Evolutionary conservation across 2,888 invertebrate species (phyloP).

Genomic region (Chorisops tibialis): DNA sequence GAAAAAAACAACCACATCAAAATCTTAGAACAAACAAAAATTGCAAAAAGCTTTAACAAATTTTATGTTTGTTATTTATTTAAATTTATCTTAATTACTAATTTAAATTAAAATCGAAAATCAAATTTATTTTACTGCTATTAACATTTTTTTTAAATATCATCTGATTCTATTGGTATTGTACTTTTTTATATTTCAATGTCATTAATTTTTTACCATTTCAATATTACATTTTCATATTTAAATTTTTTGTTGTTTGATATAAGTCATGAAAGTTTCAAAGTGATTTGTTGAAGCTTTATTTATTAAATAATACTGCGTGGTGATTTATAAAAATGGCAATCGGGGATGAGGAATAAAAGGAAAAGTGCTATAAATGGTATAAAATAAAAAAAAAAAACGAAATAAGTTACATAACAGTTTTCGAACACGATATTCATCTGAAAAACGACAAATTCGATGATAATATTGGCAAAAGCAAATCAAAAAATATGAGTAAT

Average conservation of each 20-base stretch:
- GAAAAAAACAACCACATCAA: constrained; percentile 23
- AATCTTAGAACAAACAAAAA: neutral
- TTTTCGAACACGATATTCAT: constrained; percentile 4
- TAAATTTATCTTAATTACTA: too few species aligned
- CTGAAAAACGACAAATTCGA: constrained; percentile 14
- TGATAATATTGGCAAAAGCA: constrained; percentile 13
- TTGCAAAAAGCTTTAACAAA: too few species aligned
- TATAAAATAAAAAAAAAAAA: neutral
- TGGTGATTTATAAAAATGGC: constrained; percentile 20
- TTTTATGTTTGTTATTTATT: too few species aligned
- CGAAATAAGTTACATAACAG: neutral
- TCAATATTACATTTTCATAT: constrained; percentile 24
- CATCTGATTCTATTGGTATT: too few species aligned
- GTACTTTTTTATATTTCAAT: constrained; percentile 21
- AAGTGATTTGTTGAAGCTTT: constrained; percentile 21
- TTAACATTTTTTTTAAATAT: too few species aligned
- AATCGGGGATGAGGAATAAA: constrained; percentile 7
- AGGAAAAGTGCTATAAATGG: constrained; percentile 5
- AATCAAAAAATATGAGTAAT: neutral
- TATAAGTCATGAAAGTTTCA: constrained; percentile 14
- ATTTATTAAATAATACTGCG: constrained; percentile 15
- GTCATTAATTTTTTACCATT: constrained; percentile 26
- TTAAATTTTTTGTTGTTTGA: constrained; percentile 16
- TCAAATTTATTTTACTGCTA: too few species aligned
- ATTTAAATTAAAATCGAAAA: too few species aligned